phyloP scores from a whole-genome alignment of 2,113 vertebrate genomes.

The Myanophis thanlyinensis region DNA sequence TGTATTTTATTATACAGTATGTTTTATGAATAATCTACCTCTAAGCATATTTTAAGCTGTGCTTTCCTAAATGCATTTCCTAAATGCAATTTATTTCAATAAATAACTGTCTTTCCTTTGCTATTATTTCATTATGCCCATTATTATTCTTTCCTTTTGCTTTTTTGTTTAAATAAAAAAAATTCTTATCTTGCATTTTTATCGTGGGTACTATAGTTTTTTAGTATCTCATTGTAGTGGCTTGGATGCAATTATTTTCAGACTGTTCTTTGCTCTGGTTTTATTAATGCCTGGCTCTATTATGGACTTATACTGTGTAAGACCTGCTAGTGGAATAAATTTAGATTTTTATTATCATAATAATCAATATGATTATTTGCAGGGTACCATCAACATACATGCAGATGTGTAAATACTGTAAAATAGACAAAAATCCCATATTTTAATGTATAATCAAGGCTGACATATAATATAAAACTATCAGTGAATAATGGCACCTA shows the following conservation, averaged over 20 bases:
- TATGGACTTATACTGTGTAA: neutral
- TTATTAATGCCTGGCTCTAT: neutral
- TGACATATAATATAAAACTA: neutral
- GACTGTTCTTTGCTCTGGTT: neutral
- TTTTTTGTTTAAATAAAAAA: slow-evolving; percentile 27
- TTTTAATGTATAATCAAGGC: neutral
- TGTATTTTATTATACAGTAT: neutral
- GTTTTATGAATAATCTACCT: slow-evolving; percentile 4
- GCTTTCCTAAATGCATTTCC: slow-evolving; percentile 11
- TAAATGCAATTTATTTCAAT: neutral
- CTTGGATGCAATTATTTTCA: neutral
- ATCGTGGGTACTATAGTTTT: neutral
- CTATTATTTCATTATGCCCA: slow-evolving; percentile 1
- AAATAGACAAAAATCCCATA: neutral
- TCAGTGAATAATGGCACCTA: neutral
- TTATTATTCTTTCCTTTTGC: neutral
- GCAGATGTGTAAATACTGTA: neutral
- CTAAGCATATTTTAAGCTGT: neutral
- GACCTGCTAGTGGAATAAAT: neutral
- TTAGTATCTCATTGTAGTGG: neutral
- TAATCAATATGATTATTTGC: neutral
- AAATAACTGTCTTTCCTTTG: neutral
- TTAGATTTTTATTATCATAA: neutral
- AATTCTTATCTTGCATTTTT: neutral
- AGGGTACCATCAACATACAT: neutral